Base-by-base conservation (phyloP, 2,113 vertebrate genomes). In the Opisthocomus hoazin region DNA sequence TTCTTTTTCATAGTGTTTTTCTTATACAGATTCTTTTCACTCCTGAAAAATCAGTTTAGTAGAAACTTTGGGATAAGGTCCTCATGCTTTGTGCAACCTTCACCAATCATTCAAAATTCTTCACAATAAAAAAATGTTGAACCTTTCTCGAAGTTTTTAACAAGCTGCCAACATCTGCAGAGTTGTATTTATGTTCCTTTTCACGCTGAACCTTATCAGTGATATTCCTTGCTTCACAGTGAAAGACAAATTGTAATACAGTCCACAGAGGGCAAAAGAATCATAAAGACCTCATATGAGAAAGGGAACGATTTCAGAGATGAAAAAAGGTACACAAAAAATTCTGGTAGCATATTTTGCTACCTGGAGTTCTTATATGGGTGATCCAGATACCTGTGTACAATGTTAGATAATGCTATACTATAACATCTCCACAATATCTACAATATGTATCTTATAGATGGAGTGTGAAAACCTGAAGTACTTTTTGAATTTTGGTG, bases 201-300 rank as follows among this genome's bases (percentile, higher is more conserved):
- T 90, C 57, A 90, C 11, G 30, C 81, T 69, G 43, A 95, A 80
- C 23, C 36, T 9, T 76, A 71, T 39, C 90, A 81, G 57, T 66
- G 78, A 39, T 94, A 82, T 69, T 91, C 87, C 21, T 65, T 89
- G 43, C 89, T 95, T 96, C 73, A 81, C 45, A 91, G 86, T 82
- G 84, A 94, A 91, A 97, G 93, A 83, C 74, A 96, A 97, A 92
- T 87, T 94, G 70, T 94, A 96, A 95, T 89, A 83, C 43, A 85
- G 66, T 94, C 78, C 86, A 92, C 45, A 86, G 74, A 90, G 76
- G 91, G 74, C 84, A 91, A 95, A 96, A 87, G 91, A 89, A 93
- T 88, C 51, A 80, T 86, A 91, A 96, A 95, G 48, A 88, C 41
- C 84, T 86, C 19, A 45, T 78, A 88, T 73, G 54, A 94, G 73